Percentiles rank a stretch among this genome's conserved stretches.
Conservation (phyloP, 2,888 invertebrate genomes). For the Calliopum simillimum region DNA sequence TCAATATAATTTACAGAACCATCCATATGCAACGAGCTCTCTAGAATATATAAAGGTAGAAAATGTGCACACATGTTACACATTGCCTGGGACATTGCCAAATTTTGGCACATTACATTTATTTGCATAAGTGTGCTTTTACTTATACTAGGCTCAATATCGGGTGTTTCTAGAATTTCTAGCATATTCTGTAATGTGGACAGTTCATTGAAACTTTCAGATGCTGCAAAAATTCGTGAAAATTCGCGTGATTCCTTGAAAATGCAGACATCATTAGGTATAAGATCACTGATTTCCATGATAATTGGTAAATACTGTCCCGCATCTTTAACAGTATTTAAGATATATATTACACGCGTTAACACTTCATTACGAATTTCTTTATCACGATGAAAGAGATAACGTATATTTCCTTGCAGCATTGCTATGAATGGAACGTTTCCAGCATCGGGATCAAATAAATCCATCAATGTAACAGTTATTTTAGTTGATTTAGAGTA, state of each 20-base stretch:
- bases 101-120: conserved; percentile 59
- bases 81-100: conserved; percentile 49
- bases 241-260: conserved; percentile 50
- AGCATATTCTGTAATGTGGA: conserved; percentile 53
- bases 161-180: conserved; percentile 54
- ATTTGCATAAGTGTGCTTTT: conserved; percentile 61
- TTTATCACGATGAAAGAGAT: conserved; percentile 55
- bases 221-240: conserved; percentile 49
- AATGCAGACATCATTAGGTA: conserved; percentile 57
- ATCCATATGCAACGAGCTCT: conserved; percentile 50
- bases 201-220: conserved; percentile 16
- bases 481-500: conserved; percentile 47
- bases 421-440: conserved; percentile 49
- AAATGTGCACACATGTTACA: conserved; percentile 52
- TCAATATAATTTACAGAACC: conserved; percentile 52
- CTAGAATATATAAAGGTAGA: conserved; percentile 51
- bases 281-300: conserved; percentile 51
- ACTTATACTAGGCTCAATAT: conserved; percentile 58
- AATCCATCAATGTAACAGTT: conserved; percentile 49
- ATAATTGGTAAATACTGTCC: conserved; percentile 51
- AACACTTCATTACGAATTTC: conserved; percentile 55
- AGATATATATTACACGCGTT: conserved; percentile 53
- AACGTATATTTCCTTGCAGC: conserved; percentile 59
- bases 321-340: conserved; percentile 48
- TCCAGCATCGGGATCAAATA: conserved; percentile 57